These are phyloP conservation scores for Xiphophorus maculatus DNA, from an alignment of 2,113 vertebrate genomes.

Conservation along the genomic window DNA sequence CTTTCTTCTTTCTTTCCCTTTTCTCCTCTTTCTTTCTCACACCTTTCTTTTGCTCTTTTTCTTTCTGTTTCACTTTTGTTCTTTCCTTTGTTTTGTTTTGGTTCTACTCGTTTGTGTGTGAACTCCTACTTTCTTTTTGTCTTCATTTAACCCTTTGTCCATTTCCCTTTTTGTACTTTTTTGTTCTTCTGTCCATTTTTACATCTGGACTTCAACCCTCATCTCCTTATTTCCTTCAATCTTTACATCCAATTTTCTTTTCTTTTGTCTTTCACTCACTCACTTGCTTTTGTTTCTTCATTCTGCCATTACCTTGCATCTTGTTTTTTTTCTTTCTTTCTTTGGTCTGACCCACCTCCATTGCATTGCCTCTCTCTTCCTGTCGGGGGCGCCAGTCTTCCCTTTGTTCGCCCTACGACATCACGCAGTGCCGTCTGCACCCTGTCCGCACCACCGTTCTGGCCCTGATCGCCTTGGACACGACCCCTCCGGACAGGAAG, in stretches of 20 bases:
- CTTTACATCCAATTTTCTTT: not conserved
- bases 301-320: not conserved
- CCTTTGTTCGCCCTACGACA: slow-evolving; percentile 94
- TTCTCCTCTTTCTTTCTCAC: not conserved
- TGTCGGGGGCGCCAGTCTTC: slow-evolving; percentile 85
- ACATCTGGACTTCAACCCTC: not conserved
- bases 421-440: slow-evolving; percentile 91
- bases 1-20: not conserved
- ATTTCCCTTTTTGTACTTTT: not conserved
- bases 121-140: not conserved
- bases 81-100: not conserved
- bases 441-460: slow-evolving; percentile 86
- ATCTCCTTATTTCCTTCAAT: not conserved
- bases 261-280: slow-evolving; percentile 47
- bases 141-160: not conserved
- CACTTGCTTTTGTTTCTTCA: not conserved
- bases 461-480: slow-evolving; percentile 83
- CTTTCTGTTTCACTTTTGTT: not conserved
- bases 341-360: slow-evolving; percentile 4
- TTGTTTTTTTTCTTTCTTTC: not conserved
- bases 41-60: not conserved
- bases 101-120: not conserved
- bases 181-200: not conserved
- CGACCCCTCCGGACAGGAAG: slow-evolving; percentile 51
- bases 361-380: slow-evolving; percentile 57